A percentile compares a stretch with the other conserved stretches of the same genome.
phyloP scores from a whole-genome alignment of 2,797 vertebrate genomes.

The Protosalanx chinensis region DNA sequence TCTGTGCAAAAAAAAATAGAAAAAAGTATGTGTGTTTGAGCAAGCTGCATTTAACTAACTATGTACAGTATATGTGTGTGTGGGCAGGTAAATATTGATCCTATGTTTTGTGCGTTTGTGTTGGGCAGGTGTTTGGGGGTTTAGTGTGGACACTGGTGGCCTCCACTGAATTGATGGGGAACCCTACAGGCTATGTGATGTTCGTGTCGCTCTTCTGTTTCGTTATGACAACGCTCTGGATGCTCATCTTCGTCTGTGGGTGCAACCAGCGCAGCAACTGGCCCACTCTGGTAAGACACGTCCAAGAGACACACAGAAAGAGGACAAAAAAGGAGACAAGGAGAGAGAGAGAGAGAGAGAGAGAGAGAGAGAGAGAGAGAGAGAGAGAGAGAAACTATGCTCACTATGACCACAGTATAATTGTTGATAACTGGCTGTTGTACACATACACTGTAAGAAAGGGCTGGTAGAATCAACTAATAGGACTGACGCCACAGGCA shows the following conservation, averaged over 20 bases:
- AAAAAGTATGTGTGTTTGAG: background rate
- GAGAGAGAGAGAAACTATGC: too few species aligned
- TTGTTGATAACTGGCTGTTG: too few species aligned
- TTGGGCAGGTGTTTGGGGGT: constrained; percentile 77
- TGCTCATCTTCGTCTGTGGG: constrained; percentile 72
- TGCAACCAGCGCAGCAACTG: constrained; percentile 65
- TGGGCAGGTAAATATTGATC: background rate
- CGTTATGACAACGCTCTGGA: constrained; percentile 71
- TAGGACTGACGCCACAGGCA: too few species aligned
- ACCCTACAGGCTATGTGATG: constrained; percentile 82
- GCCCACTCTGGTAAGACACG: constrained; percentile 64
- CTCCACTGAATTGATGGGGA: constrained; percentile 45
- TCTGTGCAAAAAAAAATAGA: background rate
- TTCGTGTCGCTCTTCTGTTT: constrained; percentile 80
- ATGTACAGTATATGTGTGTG: constrained; percentile 4
- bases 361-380: too few species aligned
- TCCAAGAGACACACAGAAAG: background rate
- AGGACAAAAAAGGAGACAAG: background rate
- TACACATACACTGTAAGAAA: too few species aligned
- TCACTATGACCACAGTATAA: too few species aligned
- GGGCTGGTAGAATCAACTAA: too few species aligned
- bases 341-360: background rate
- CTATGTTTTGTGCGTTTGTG: constrained; percentile 1
- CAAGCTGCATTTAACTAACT: background rate
- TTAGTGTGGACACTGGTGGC: constrained; percentile 90